These are phyloP conservation scores for Psilopsiagon aymara DNA, from an alignment of 2,113 vertebrate genomes.

Conservation along the genomic window DNA sequence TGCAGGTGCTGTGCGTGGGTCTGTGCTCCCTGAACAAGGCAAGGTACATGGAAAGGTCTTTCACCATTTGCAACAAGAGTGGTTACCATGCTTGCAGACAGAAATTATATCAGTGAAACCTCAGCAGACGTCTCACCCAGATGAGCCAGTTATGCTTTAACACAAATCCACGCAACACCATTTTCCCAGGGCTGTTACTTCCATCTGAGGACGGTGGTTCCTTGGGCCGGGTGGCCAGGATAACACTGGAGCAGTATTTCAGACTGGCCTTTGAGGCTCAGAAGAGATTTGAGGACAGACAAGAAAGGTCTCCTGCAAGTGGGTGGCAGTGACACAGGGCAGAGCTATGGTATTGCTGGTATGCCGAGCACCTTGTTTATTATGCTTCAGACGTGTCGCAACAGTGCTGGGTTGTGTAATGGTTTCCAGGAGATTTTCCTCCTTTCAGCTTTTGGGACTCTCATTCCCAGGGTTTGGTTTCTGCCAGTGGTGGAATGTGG, in stretches of 20 bases:
- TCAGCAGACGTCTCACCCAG: background rate
- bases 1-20: background rate
- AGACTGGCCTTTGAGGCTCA: background rate
- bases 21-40: fast-evolving
- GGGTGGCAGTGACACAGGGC: constrained; percentile 33
- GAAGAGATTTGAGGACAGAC: constrained; percentile 4
- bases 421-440: constrained; percentile 33
- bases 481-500: background rate
- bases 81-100: background rate
- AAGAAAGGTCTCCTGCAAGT: constrained; percentile 10
- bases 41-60: background rate
- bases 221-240: background rate
- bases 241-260: background rate
- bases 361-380: constrained; percentile 52
- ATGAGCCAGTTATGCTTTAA: background rate
- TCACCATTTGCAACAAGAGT: background rate
- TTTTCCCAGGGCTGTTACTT: background rate
- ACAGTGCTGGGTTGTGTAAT: constrained; percentile 43
- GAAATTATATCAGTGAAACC: background rate
- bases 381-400: background rate
- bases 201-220: background rate
- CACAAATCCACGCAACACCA: background rate
- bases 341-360: constrained; percentile 37
- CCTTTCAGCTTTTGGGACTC: background rate
- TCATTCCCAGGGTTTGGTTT: constrained; percentile 25